phyloP scores from a whole-genome alignment of 2,797 vertebrate species.

The Leptodactylus fallax region DNA sequence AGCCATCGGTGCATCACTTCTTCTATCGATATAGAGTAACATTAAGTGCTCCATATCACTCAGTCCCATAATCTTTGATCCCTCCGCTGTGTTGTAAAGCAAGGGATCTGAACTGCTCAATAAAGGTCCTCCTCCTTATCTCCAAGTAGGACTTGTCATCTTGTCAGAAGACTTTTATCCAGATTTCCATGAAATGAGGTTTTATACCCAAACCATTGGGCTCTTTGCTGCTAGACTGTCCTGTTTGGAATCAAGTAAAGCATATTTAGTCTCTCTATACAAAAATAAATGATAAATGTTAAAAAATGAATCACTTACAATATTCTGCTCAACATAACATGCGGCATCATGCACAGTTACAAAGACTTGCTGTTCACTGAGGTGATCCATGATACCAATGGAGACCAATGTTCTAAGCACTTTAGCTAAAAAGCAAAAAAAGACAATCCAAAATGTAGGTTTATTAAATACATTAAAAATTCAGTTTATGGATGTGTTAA shows the following conservation, averaged over 20 bases:
- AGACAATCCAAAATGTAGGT: background rate
- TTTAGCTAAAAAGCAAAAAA: slow-evolving; percentile 72
- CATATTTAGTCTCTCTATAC: too few species aligned
- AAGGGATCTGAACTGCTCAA: background rate
- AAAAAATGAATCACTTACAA: slow-evolving; percentile 70
- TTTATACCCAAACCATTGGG: slow-evolving; percentile 59
- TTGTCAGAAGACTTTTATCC: background rate
- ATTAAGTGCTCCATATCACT: background rate
- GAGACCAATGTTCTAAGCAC: slow-evolving; percentile 85
- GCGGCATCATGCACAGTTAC: slow-evolving; percentile 90
- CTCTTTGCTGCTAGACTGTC: slow-evolving; percentile 30
- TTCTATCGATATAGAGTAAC: background rate
- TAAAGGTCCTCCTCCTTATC: background rate
- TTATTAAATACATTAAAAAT: background rate
- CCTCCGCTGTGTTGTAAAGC: background rate
- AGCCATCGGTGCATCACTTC: background rate
- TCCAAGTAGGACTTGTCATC: background rate
- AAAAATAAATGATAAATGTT: too few species aligned
- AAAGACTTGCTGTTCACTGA: slow-evolving; percentile 89
- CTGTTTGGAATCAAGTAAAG: slow-evolving; percentile 22
- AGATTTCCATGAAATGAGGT: background rate
- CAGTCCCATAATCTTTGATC: background rate
- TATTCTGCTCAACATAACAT: slow-evolving; percentile 82
- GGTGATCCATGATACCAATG: slow-evolving; percentile 84
- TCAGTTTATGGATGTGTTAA: background rate